Conservation (phyloP, 2,888 invertebrate species). For the Hirtodrosophila confusa region DNA sequence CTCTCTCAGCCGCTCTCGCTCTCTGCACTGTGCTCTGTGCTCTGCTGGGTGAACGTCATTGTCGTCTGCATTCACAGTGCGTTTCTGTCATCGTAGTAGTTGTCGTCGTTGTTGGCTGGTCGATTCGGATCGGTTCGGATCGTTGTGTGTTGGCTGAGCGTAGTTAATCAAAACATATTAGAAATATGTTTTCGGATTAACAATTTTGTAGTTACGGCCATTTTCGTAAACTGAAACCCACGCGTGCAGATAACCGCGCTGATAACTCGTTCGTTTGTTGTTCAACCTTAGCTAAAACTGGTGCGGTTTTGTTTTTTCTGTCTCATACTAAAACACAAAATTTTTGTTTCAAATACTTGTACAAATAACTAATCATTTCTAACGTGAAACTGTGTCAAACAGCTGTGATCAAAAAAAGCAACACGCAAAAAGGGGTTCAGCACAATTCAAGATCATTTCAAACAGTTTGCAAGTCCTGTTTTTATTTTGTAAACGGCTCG, state of each 20-base stretch:
- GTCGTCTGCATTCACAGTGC: constrained; percentile 33
- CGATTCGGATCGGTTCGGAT: constrained; percentile 6
- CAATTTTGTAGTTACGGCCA: not conserved
- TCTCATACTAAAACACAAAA: constrained; percentile 26
- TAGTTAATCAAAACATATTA: constrained; percentile 1
- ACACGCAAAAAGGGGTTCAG: not conserved
- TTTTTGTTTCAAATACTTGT: constrained; percentile 15
- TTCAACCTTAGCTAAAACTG: constrained; percentile 1
- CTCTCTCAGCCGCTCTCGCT: not conserved
- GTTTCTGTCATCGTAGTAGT: constrained; percentile 20
- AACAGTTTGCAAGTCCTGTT: too few relatives aligned
- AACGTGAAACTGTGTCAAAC: constrained; percentile 15
- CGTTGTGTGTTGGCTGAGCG: constrained; percentile 1
- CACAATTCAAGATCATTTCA: too few relatives aligned
- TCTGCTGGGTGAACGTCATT: constrained; percentile 1
- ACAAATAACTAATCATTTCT: constrained; percentile 5
- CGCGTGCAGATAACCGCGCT: constrained; percentile 4
- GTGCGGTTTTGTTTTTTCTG: constrained; percentile 16
- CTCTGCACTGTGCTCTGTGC: constrained; percentile 5
- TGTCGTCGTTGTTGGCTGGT: constrained; percentile 1
- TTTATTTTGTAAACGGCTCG: too few relatives aligned
- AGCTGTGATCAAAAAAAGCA: not conserved
- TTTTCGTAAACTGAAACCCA: not conserved
- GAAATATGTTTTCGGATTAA: not conserved
- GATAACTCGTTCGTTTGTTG: constrained; percentile 5